phyloP scores from a whole-genome alignment of 2,888 invertebrate genomes.

The Epinotia nisella region DNA sequence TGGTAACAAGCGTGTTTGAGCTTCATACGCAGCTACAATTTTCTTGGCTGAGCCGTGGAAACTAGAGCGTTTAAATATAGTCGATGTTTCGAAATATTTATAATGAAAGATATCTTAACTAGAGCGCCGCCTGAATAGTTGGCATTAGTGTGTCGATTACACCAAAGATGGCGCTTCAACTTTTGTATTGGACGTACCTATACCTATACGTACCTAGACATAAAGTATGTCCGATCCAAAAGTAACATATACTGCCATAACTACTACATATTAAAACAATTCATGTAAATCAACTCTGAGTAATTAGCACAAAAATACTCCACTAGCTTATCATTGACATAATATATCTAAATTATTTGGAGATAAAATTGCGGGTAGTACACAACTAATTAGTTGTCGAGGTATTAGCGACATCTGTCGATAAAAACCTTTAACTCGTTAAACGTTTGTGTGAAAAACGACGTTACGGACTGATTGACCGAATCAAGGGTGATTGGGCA shows the following conservation, averaged over 20 bases:
- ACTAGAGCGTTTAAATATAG: conserved; percentile 68
- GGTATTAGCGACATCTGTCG: conserved; percentile 47
- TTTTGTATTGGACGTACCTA: not conserved
- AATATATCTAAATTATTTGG: not conserved
- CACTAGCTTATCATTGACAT: not conserved
- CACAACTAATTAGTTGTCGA: not conserved
- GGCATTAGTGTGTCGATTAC: conserved; percentile 12
- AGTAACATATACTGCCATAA: too few species aligned
- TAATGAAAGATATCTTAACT: conserved; percentile 25
- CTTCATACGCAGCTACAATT: not conserved
- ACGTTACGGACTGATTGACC: conserved; percentile 81
- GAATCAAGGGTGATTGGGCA: conserved; percentile 80
- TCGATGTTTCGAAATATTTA: conserved; percentile 48
- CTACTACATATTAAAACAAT: too few species aligned
- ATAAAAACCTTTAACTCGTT: conserved; percentile 56
- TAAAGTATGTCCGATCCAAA: too few species aligned
- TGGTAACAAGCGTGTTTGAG: not conserved
- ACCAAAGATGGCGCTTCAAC: not conserved
- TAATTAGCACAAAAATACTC: not conserved
- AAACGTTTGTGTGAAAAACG: conserved; percentile 73
- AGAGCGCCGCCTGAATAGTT: conserved; percentile 16
- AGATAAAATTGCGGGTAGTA: not conserved
- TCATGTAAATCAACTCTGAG: too few species aligned
- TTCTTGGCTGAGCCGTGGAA: conserved; percentile 65
- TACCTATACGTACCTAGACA: too few species aligned